phyloP scores from a whole-genome alignment of 1,140 invertebrate genomes.

The Ceratina australensis region DNA sequence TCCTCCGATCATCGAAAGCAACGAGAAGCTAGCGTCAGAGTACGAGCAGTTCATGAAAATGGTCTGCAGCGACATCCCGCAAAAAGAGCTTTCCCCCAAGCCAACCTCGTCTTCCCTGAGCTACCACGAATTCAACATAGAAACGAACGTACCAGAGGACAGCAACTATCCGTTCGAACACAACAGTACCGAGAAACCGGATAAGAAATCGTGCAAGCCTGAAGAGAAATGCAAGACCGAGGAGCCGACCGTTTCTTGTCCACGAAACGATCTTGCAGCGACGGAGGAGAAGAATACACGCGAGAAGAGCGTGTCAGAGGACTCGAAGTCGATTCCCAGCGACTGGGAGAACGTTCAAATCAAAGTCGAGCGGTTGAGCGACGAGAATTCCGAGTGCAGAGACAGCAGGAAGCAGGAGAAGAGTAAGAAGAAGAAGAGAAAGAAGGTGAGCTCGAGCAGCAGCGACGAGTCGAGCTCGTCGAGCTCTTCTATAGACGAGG shows the following conservation, averaged over 20 bases:
- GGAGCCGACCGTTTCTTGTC: too few relatives aligned
- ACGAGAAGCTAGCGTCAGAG: slow-evolving; percentile 75
- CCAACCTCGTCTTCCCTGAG: slow-evolving; percentile 45
- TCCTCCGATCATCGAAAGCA: slow-evolving; percentile 42
- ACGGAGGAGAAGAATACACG: background rate
- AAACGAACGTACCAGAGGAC: slow-evolving; percentile 63
- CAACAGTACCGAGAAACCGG: background rate
- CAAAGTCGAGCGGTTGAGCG: slow-evolving; percentile 71
- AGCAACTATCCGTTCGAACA: slow-evolving; percentile 35
- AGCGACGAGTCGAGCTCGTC: slow-evolving; percentile 69
- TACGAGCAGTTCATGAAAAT: slow-evolving; percentile 79
- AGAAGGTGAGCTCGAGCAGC: slow-evolving; percentile 65
- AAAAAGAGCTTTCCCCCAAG: slow-evolving; percentile 37
- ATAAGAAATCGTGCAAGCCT: slow-evolving; percentile 8
- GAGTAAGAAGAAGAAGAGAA: slow-evolving; percentile 63
- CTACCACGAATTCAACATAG: slow-evolving; percentile 70
- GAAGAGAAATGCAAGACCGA: slow-evolving; percentile 38
- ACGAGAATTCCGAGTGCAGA: slow-evolving; percentile 59
- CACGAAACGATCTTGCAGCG: too few relatives aligned
- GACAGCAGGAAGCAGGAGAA: slow-evolving; percentile 54
- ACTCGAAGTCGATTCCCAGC: slow-evolving; percentile 65
- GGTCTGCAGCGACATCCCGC: slow-evolving; percentile 66
- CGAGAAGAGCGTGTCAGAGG: slow-evolving; percentile 49
- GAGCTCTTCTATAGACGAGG: slow-evolving; percentile 72
- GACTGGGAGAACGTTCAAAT: slow-evolving; percentile 72